Evolutionary conservation across 2,797 vertebrate species (phyloP), one percentile per base, ranked within the genome.

Genomic region (Tauraco hartlaubi): DNA sequence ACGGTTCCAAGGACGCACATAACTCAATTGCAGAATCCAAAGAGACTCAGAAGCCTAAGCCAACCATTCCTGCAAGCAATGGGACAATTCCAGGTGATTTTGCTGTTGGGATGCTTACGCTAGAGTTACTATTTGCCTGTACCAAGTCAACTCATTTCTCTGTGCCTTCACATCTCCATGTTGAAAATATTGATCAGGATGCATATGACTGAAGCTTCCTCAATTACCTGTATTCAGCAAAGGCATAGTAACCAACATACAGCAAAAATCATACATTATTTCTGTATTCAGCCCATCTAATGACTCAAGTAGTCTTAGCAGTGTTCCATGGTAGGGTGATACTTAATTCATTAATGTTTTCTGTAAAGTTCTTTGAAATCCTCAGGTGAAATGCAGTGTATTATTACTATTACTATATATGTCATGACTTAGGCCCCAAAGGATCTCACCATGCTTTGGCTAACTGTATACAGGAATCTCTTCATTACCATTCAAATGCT

Each of bases 401-500:
- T 62, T 85, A 79, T 73, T 66, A 91, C 23, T 90, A 25, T 41
- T 83, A 85, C 51, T 79, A 55, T 29, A 28, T 55, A 73, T 46
- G 51, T 51, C 83, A 69, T 25, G 25, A 51, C 39, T 86, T 76
- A 28, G 1, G 11, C 43, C 51, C 41, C 68, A 90, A 78, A 93
- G 61, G 68, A 84, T 74, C 59, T 75, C 55, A 39, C 66, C 55
- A 52, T 28, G 80, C 69, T 88, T 58, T 90, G 61, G 61, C 59
- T 76, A 94, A 73, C 35, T 37, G n/a, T 49, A 22, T 12, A 90
- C 44, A 76, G 67, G 39, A 91, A 85, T 54, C 52, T 35, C 31
- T 87, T 91, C 77, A 83, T 62, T 91, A 83, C 43, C 59, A 91
- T 76, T 84, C 90, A 88, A 85, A 85, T 13, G 31, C 63, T 71